Base-by-base conservation (phyloP, 2,113 vertebrate species). In the Scomber scombrus region DNA sequence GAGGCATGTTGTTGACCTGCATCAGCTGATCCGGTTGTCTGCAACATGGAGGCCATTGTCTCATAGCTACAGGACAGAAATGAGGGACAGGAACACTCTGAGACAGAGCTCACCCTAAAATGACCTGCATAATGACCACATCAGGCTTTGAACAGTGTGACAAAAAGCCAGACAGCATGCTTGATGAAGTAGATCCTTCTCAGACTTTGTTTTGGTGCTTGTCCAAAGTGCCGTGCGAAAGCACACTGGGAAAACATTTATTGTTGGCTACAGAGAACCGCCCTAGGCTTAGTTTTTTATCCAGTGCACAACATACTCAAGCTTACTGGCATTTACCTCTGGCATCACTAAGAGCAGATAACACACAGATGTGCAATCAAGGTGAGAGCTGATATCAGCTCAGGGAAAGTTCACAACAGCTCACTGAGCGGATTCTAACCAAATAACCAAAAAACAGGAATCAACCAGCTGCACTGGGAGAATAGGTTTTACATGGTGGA, bases 191-290 rank as follows among this genome's bases (percentile, higher is more conserved):
- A 7, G 29, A 34, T 82, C 58, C 26, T 11, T 47, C 64, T 71
- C 82, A 90, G 90, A 88, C 87, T 88, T 92, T 85, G 84, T 81
- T 83, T 86, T 89, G 81, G 89, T 88, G 65, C 67, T 23, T 21
- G 31, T 87, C 80, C 88, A 91, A 73, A 65, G 31, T 15, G 60
- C 21, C 0, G 11, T 51, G 61, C 49, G 10, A 62, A 81, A 85
- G 60, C 56, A 76, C 43, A 68, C 66, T 73, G 62, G 67, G 75
- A 45, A 82, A 78, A 76, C 19, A 66, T 19, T n/a, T 45, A 43
- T 56, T 72, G 43, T 58, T 58, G 49, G 18, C 34, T 58, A 31
- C 8, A 54, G 29, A 77, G 14, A 71, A 43, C 31, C 34, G 65
- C 40, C 10, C 29, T 12, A 15, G 1, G 14, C 2, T 64, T 75